phyloP scores from a whole-genome alignment of 2,113 vertebrate genomes.

The Apteryx mantelli region DNA sequence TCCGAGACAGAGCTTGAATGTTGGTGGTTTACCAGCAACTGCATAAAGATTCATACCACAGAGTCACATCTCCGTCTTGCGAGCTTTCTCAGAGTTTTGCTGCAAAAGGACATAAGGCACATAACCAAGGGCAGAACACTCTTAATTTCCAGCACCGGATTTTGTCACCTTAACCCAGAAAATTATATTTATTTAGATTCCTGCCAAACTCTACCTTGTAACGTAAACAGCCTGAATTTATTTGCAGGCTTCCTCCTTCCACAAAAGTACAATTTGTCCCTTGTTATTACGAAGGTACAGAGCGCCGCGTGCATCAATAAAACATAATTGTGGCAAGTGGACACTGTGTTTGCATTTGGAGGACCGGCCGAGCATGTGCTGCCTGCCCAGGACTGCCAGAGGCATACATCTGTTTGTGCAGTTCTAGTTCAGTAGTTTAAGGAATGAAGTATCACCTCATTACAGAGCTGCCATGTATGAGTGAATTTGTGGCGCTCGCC shows the following conservation, averaged over 20 bases:
- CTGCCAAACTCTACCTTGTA: not conserved
- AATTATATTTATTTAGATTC: not conserved
- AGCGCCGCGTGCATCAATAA: not conserved
- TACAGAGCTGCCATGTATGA: slow-evolving; percentile 75
- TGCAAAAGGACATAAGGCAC: not conserved
- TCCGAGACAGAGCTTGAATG: not conserved
- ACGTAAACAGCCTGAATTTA: not conserved
- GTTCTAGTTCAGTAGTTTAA: slow-evolving; percentile 75
- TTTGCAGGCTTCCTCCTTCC: not conserved
- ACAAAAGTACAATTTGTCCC: not conserved
- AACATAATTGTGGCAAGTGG: not conserved
- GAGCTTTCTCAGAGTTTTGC: not conserved
- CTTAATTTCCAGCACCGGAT: not conserved
- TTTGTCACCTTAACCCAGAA: not conserved
- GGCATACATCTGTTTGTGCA: slow-evolving; percentile 68
- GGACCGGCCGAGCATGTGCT: not conserved
- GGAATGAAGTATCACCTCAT: slow-evolving; percentile 80
- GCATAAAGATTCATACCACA: not conserved
- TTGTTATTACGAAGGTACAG: not conserved
- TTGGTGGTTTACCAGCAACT: not conserved
- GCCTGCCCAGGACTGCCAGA: not conserved
- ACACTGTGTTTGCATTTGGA: not conserved
- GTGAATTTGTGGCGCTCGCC: slow-evolving; percentile 65
- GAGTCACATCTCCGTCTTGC: not conserved
- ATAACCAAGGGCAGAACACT: not conserved